These are phyloP conservation scores for Rhizoglyphus robini DNA, from an alignment of 1,140 invertebrate species.

Conservation along the genomic window DNA sequence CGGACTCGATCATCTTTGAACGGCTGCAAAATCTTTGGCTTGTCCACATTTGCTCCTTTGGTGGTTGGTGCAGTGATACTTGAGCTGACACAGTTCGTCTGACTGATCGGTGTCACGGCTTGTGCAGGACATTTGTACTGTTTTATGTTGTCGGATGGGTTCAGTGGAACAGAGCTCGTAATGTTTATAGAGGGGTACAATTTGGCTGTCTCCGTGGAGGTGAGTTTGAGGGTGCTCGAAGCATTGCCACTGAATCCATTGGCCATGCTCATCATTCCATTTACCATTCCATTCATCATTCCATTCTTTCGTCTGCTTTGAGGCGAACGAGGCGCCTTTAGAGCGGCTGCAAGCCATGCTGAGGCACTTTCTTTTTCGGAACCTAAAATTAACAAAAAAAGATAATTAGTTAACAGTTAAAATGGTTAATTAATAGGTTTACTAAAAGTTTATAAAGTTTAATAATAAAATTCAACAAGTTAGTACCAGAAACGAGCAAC, in stretches of 20 bases:
- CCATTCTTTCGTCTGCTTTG: neutral
- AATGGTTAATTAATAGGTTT: neutral
- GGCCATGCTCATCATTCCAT: neutral
- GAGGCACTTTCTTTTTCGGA: neutral
- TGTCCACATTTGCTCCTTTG: too few species aligned
- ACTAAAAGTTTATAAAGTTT: too few species aligned
- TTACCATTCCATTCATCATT: neutral
- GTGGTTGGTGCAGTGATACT: too few species aligned
- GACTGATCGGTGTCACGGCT: too few species aligned
- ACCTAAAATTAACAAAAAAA: constrained; percentile 4
- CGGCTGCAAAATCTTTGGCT: neutral
- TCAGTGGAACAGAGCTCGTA: too few species aligned
- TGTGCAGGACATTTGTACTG: too few species aligned
- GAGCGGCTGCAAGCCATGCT: constrained; percentile 15
- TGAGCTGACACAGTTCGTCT: too few species aligned
- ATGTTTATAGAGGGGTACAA: too few species aligned
- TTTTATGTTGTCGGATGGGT: too few species aligned
- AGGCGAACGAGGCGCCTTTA: neutral
- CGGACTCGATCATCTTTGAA: constrained; percentile 13
- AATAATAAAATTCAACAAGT: neutral
- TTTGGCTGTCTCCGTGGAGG: too few species aligned
- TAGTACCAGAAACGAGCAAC: constrained; percentile 13
- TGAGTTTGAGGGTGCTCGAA: neutral
- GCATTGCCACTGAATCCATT: neutral
- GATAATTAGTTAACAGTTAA: neutral